Evolutionary conservation across 2,888 invertebrate species (phyloP).

Genomic region (Bimastos eiseni): DNA sequence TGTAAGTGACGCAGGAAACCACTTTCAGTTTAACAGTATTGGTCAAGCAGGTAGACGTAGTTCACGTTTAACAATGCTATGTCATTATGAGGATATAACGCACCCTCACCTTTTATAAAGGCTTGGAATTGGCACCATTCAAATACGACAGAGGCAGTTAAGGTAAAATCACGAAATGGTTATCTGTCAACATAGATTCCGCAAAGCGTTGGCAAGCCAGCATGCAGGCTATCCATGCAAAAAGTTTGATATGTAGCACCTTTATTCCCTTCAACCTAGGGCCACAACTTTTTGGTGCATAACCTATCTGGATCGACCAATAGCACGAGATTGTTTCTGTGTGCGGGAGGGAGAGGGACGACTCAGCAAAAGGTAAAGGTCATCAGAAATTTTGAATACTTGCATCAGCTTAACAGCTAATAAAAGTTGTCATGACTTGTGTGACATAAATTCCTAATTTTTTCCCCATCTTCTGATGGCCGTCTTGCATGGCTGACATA

Average conservation of each 20-base stretch:
- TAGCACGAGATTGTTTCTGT: not conserved
- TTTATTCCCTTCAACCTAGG: not conserved
- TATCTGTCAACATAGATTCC: no score
- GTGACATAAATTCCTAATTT: not conserved
- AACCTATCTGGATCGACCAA: not conserved
- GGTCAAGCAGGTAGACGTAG: no score
- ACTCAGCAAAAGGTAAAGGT: not conserved
- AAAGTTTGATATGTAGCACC: not conserved
- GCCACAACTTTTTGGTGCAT: not conserved
- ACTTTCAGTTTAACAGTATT: not conserved
- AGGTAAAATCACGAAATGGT: no score
- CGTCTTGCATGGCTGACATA: no score
- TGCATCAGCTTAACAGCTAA: not conserved
- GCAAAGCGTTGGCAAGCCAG: no score
- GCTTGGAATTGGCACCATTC: no score
- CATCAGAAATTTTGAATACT: not conserved
- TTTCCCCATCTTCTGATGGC: not conserved
- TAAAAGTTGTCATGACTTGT: not conserved
- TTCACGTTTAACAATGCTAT: no score
- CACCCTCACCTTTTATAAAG: no score
- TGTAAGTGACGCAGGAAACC: not conserved
- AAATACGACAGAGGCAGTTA: no score
- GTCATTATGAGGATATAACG: no score
- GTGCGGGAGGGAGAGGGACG: not conserved
- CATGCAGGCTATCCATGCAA: no score